Evolutionary conservation across 2,888 invertebrate genomes (phyloP).

Genomic region (Diadegma fenestrale): DNA sequence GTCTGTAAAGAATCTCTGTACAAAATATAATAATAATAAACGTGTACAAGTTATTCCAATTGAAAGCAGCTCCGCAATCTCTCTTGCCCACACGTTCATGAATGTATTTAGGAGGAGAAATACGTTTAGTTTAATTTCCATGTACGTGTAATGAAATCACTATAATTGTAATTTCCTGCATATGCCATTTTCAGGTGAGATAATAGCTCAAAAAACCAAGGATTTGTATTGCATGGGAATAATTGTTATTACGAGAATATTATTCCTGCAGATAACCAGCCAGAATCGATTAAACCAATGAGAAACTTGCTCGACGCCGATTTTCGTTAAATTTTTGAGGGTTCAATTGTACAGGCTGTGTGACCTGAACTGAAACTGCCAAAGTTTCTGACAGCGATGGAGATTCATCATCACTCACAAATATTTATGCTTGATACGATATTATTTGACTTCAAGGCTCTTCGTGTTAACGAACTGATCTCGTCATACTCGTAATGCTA

Average conservation of each 20-base stretch:
- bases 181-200: neutral
- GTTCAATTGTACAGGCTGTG: neutral
- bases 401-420: neutral
- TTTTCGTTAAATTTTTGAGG: neutral
- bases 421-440: neutral
- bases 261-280: neutral
- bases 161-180: neutral
- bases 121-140: neutral
- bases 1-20: neutral
- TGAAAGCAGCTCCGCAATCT: slow-evolving; percentile 18
- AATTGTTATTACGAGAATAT: neutral
- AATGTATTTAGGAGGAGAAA: neutral
- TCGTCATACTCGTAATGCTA: neutral
- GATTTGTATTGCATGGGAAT: no score
- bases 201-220: neutral
- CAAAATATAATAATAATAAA: neutral
- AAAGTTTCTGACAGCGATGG: neutral
- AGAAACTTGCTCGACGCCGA: neutral
- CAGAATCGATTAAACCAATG: neutral
- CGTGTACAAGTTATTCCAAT: neutral
- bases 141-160: neutral
- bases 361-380: neutral
- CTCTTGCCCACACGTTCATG: neutral
- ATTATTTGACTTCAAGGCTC: slow-evolving; percentile 1
- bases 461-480: neutral